These are phyloP conservation scores for Bos javanicus DNA, from an alignment of 2,113 vertebrate species.

Conservation along the genomic window DNA sequence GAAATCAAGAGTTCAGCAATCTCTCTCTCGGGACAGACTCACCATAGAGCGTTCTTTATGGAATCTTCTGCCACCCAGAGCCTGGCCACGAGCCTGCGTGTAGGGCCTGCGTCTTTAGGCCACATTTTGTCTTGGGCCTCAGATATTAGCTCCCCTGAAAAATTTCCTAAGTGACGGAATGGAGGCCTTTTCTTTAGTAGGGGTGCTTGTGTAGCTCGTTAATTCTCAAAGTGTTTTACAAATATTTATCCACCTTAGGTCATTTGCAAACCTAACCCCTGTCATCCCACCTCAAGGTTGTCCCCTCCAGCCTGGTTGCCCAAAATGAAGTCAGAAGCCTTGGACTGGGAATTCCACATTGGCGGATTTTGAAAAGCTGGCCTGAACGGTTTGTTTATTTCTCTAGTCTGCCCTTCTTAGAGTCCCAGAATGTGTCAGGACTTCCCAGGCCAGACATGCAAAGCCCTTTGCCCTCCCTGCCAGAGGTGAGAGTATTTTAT, in stretches of 20 bases:
- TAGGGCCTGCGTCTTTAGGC: background rate
- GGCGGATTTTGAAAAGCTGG: conserved; percentile 57
- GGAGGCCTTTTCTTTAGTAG: conserved; percentile 47
- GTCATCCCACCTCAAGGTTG: conserved; percentile 52
- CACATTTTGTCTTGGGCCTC: background rate
- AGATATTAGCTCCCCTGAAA: background rate
- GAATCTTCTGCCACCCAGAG: conserved; percentile 13
- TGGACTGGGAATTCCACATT: conserved; percentile 49
- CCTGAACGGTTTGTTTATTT: conserved; percentile 64
- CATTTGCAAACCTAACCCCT: conserved; percentile 71
- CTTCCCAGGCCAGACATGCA: conserved; percentile 63
- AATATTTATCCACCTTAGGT: conserved; percentile 76
- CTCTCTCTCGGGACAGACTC: background rate
- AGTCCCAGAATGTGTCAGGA: conserved; percentile 56
- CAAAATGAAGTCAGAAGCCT: conserved; percentile 69
- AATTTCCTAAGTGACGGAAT: conserved; percentile 47
- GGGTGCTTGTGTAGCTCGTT: conserved; percentile 62
- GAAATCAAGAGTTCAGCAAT: background rate
- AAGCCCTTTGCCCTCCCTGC: conserved; percentile 64
- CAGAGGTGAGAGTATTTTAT: conserved; percentile 62
- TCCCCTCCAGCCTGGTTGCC: conserved; percentile 40
- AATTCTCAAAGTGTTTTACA: conserved; percentile 72
- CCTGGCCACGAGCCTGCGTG: rapidly evolving
- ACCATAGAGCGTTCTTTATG: background rate
- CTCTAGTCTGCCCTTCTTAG: conserved; percentile 59